Evolutionary conservation across 2,797 vertebrate genomes (phyloP), one percentile per base, ranked within the genome.

Genomic region (Columba guinea): DNA sequence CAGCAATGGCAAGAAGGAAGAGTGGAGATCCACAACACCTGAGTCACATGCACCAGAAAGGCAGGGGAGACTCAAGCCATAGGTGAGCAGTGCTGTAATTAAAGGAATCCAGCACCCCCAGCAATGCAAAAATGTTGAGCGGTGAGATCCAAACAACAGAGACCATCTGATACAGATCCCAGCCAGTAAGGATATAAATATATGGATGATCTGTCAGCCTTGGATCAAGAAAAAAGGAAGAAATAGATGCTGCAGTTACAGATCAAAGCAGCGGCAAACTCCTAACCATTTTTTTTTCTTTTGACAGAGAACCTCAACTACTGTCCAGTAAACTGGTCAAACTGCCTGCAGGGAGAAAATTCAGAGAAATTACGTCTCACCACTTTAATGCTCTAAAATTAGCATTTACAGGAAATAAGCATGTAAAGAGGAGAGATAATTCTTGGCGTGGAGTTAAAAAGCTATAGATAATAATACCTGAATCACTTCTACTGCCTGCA

Each of bases 251-350:
- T 8, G 8, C 64, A 93, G 62, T 78, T 77, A 65, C 48, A 93
- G 78, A 90, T 88, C 75, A 96, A 97, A 96, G 89, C 62, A 52
- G 48, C 35, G 73, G 55, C 52, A 96, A 92, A 91, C 14, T 55
- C 53, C 37, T 52, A 70, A 53, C 5, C 21, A 11, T 8, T 41
- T 22, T 39, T 20, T 39, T 35, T 87, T 48, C 37, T 48, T 64
- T 59, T 13, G 84, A 60, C 9, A 19, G 46, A 73, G 24, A 78
- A 46, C 14, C 23, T 92, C 65, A 78, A 21, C 51, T 48, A 55
- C 65, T 84, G 76, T 52, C 94, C 89, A 81, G 79, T 84, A 91
- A 94, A 55, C 48, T 0, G 1, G 75, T 46, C 84, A 85, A 93
- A 86, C 18, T 49, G 59, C 69, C 94, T 46, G 18, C 5, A 11